phyloP scores from a whole-genome alignment of 1,140 invertebrate genomes.

The Penaeus japonicus region DNA sequence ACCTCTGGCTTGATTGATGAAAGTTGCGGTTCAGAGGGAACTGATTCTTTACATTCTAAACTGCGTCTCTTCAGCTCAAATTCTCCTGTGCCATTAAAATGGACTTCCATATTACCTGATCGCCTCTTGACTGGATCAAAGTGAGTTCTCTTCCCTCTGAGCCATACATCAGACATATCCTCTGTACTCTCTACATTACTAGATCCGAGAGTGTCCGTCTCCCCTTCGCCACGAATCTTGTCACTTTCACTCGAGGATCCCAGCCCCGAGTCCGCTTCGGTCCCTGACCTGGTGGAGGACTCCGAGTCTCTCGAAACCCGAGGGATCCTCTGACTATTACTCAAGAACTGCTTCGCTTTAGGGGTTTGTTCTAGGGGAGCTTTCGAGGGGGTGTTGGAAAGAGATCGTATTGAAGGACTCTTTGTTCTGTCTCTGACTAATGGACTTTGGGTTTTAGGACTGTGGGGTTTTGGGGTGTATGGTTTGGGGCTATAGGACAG shows the following conservation, averaged over 20 bases:
- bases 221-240: slow-evolving; percentile 34
- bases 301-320: slow-evolving; percentile 42
- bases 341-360: background rate
- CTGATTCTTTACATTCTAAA: slow-evolving; percentile 29
- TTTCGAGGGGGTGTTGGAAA: background rate
- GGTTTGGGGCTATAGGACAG: background rate
- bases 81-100: slow-evolving; percentile 18
- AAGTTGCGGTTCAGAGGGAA: background rate
- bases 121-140: background rate
- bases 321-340: background rate
- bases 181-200: slow-evolving; percentile 24
- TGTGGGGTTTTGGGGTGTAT: background rate
- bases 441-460: background rate
- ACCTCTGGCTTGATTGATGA: background rate
- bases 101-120: slow-evolving; percentile 13
- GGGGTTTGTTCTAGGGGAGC: background rate
- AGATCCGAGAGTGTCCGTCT: slow-evolving; percentile 39
- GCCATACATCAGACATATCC: slow-evolving; percentile 55
- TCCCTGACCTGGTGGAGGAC: slow-evolving; percentile 47
- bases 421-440: background rate
- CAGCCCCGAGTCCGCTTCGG: slow-evolving; percentile 54
- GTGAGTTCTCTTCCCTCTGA: slow-evolving; percentile 28
- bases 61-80: slow-evolving; percentile 31
- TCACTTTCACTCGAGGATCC: slow-evolving; percentile 58
- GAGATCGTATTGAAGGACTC: background rate